Evolutionary conservation across 2,888 invertebrate genomes (phyloP).

Genomic region (Gymnoscelis rufifasciata): DNA sequence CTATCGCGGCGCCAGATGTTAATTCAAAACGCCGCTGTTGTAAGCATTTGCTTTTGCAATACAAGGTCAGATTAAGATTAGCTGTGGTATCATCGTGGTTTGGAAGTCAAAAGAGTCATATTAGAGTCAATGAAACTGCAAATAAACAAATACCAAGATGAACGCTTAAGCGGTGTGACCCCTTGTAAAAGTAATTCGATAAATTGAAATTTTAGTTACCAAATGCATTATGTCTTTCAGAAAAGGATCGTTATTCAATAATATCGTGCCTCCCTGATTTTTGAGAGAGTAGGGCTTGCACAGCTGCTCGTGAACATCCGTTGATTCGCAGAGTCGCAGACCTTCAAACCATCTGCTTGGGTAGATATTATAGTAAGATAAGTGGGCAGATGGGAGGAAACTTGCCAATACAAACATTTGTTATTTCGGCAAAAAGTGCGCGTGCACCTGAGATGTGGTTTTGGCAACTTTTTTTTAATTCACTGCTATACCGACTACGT

Average conservation of each 20-base stretch:
- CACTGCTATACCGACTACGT: no score
- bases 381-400: conserved; percentile 30
- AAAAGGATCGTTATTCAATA: no score
- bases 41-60: conserved; percentile 1
- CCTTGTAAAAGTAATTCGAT: no score
- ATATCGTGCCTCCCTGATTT: not conserved
- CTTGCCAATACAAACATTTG: conserved; percentile 12
- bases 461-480: not conserved
- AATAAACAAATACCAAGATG: not conserved
- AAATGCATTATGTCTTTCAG: no score
- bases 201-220: no score
- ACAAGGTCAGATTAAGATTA: not conserved
- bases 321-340: conserved; percentile 26
- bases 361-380: conserved; percentile 31
- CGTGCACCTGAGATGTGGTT: not conserved
- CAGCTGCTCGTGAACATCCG: conserved; percentile 26
- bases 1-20: not conserved
- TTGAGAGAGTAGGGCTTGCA: conserved; percentile 4
- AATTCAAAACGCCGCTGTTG: not conserved
- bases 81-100: not conserved
- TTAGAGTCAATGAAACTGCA: not conserved
- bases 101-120: not conserved
- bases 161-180: no score
- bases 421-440: conserved; percentile 3
- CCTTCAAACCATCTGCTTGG: conserved; percentile 33